Conservation (phyloP, 2,113 vertebrate genomes). For the Stictonetta naevosa region DNA sequence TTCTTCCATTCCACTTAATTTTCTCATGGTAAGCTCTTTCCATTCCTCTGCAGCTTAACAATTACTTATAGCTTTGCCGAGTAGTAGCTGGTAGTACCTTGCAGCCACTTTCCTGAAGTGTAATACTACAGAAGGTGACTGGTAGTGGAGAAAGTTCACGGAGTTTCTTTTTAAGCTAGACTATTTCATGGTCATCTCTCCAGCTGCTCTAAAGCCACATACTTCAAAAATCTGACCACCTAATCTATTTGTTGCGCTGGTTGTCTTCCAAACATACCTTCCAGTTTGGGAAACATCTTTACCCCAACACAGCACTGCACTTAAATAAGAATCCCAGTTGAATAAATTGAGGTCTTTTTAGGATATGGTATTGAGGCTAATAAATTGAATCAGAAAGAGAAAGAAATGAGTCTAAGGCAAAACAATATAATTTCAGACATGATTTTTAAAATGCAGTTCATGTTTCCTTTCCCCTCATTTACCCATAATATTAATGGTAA, state of each 20-base stretch:
- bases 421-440: neutral
- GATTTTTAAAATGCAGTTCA: neutral
- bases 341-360: neutral
- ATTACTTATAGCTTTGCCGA: neutral
- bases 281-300: conserved; percentile 17
- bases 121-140: neutral
- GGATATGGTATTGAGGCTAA: accelerated
- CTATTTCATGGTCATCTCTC: neutral
- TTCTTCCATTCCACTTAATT: neutral
- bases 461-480: neutral
- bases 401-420: neutral
- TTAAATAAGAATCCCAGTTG: neutral
- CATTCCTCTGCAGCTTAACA: neutral
- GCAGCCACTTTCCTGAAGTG: neutral
- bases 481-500: neutral
- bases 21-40: neutral
- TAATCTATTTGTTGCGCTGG: conserved; percentile 40
- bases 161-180: conserved; percentile 12
- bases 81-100: neutral
- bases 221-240: neutral
- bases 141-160: neutral
- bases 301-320: neutral
- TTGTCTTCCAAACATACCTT: conserved; percentile 28
- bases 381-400: neutral
- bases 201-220: neutral